Evolutionary conservation across 2,113 vertebrate species (phyloP).

Genomic region (Saguinus midas): DNA sequence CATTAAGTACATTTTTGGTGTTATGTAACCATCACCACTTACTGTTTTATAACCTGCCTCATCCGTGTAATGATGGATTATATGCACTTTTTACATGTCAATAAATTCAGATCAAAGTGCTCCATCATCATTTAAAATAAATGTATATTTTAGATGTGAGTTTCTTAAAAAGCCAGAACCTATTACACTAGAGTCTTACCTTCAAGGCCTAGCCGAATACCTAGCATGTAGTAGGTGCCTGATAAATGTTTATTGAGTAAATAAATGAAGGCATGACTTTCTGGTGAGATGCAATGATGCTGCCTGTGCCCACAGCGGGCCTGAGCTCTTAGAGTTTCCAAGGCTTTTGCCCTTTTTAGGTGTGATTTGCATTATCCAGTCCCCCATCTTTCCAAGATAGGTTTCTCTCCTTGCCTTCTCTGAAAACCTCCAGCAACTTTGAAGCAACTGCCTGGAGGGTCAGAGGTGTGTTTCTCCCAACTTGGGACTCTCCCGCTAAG

Average conservation of each 20-base stretch:
- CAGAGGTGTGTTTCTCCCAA: neutral
- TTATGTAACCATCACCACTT: no score
- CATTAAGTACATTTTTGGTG: no score
- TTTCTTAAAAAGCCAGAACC: neutral
- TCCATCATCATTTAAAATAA: neutral
- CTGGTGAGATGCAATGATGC: neutral
- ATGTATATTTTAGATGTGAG: accelerated
- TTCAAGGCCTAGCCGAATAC: neutral
- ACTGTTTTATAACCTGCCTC: neutral
- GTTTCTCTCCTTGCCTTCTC: neutral
- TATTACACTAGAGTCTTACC: neutral
- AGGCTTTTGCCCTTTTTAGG: neutral
- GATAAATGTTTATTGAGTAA: neutral
- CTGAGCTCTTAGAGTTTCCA: neutral
- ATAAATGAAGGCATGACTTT: neutral
- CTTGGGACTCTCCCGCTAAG: neutral
- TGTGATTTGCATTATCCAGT: neutral
- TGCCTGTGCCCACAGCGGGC: neutral
- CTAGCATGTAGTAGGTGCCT: neutral
- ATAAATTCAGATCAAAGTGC: neutral
- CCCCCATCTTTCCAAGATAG: accelerated
- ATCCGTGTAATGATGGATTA: no score
- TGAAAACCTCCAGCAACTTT: neutral
- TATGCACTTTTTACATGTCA: neutral
- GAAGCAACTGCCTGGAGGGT: neutral